Evolutionary conservation across 2,797 vertebrate species (phyloP).

Genomic region (Hoplostethus mediterraneus): DNA sequence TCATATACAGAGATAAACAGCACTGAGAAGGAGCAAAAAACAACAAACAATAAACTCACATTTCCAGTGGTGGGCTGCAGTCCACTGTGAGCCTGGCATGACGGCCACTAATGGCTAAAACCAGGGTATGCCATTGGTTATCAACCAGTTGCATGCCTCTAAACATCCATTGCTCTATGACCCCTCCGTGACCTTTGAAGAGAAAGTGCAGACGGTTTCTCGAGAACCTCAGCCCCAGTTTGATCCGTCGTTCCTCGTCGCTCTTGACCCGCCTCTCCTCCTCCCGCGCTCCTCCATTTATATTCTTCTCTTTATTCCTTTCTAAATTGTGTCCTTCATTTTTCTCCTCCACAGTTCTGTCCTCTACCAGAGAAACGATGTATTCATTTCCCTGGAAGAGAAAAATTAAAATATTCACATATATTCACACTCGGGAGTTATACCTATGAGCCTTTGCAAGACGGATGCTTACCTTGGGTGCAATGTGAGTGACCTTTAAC

Average conservation of each 20-base stretch:
- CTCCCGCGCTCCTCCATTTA: slow-evolving; percentile 11
- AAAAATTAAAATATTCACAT: slow-evolving; percentile 11
- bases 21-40: background rate
- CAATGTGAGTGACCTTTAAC: slow-evolving; percentile 75
- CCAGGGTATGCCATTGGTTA: slow-evolving; percentile 91
- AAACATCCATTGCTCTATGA: slow-evolving; percentile 86
- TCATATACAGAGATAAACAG: background rate
- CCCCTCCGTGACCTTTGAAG: slow-evolving; percentile 82
- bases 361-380: slow-evolving; percentile 86
- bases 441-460: background rate
- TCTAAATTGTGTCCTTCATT: slow-evolving; percentile 11
- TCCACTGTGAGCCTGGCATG: slow-evolving; percentile 89
- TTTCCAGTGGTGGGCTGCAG: slow-evolving; percentile 86
- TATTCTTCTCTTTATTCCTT: slow-evolving; percentile 11
- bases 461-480: slow-evolving; percentile 84
- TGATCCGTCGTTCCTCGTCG: slow-evolving; percentile 58
- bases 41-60: slow-evolving; percentile 81
- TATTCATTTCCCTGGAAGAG: slow-evolving; percentile 90
- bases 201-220: slow-evolving; percentile 87
- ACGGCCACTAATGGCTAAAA: slow-evolving; percentile 83
- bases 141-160: slow-evolving; percentile 80
- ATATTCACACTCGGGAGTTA: background rate
- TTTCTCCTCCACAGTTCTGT: slow-evolving; percentile 3
- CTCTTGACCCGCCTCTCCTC: slow-evolving; percentile 16
- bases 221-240: slow-evolving; percentile 88